Base-by-base conservation (phyloP, 1,140 invertebrate genomes). In the Belonocnema kinseyi region DNA sequence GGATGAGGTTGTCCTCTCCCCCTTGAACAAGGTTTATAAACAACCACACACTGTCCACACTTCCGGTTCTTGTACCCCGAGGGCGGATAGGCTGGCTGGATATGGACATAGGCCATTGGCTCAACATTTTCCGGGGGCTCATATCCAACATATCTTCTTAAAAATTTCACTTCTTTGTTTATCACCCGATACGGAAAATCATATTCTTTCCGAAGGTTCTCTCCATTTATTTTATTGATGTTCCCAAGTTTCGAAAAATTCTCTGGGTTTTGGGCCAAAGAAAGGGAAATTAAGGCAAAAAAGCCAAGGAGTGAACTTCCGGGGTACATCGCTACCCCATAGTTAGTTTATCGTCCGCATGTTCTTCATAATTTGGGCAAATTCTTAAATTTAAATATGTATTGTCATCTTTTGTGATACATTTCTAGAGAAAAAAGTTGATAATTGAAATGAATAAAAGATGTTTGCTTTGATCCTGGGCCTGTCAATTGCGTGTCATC, bases 31-130 rank as follows among this genome's bases (percentile, higher is more conserved):
- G 86, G 87, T 72, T 91, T 90, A 78, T 90, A 90, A 76, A 89
- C 83, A 66, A 90, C 75, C 85, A 89, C 88, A 78, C 90, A 90
- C 17, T 83, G 82, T 75, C 88, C 78, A 79, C 90, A 91, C 74
- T 90, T 91, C 75, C 87, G 85, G 50, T 81, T 86, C 56, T 86
- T 71, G 66, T 85, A 76, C 50, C 85, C 50, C 26, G 74, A n/a
- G 21, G 77, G 17, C 52, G 84, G 80, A 78, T 80, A 85, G 54
- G 83, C 53, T 26, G 89, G 87, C 56, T 88, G 86, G 56, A 91
- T 90, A 76, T 90, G 86, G 58, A 91, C 88, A 74, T 89, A 90
- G 10, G 90, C 90, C 85, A 89, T 85, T 8, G 90, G 90, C 66
- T 78, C 85, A 33, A 21, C 79, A 4, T 81, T 77, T 33, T 85